Conservation (phyloP, 2,888 invertebrate species). For the Phragmatobia fuliginosa region DNA sequence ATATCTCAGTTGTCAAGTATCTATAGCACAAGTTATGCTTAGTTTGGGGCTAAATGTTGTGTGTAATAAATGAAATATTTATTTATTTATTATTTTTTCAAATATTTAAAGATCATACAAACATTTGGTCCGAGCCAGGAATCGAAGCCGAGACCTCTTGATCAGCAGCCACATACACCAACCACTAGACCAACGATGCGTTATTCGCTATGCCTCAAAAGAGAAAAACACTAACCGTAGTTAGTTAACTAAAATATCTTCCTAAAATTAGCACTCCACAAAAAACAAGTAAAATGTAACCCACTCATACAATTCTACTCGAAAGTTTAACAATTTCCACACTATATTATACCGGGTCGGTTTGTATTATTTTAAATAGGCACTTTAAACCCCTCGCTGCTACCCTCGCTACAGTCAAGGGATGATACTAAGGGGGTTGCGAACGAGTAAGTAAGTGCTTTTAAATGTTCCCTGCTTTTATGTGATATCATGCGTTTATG, state of each 20-base stretch:
- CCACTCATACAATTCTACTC: not conserved
- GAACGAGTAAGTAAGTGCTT: slow-evolving; percentile 36
- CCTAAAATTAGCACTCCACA: not conserved
- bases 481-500: slow-evolving; percentile 19
- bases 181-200: too few species aligned
- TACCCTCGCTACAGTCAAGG: slow-evolving; percentile 8
- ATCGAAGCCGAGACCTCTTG: too few species aligned
- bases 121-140: too few species aligned
- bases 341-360: not conserved
- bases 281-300: not conserved
- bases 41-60: too few species aligned
- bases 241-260: not conserved
- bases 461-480: slow-evolving; percentile 43
- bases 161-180: too few species aligned
- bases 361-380: slow-evolving; percentile 18
- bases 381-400: slow-evolving; percentile 4
- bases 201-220: too few species aligned
- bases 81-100: too few species aligned
- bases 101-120: too few species aligned
- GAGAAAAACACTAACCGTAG: not conserved
- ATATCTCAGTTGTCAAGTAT: too few species aligned
- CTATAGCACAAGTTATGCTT: too few species aligned
- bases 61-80: too few species aligned
- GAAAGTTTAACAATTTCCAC: slow-evolving; percentile 7
- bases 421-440: slow-evolving; percentile 11